phyloP scores from a whole-genome alignment of 2,888 invertebrate genomes.

The Ischnus inquisitorius region DNA sequence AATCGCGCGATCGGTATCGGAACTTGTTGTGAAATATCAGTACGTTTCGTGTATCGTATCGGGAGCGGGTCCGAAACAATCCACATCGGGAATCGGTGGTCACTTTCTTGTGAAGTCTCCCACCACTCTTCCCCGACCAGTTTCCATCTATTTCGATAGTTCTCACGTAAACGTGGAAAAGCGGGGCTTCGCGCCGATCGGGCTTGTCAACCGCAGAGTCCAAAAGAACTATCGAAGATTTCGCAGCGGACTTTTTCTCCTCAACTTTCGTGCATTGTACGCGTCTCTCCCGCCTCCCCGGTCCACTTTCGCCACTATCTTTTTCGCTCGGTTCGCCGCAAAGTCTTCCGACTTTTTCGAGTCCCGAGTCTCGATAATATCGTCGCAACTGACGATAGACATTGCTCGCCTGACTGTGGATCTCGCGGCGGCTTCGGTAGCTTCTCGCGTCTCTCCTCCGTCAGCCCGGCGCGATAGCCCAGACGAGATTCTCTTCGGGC shows the following conservation, averaged over 20 bases:
- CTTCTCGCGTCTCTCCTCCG: background rate
- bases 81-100: no score
- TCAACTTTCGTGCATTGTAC: background rate
- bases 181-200: background rate
- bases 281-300: background rate
- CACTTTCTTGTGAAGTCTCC: no score
- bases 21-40: no score
- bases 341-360: constrained; percentile 43
- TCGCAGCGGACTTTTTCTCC: constrained; percentile 13
- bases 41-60: no score
- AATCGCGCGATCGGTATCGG: no score
- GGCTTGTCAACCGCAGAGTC: background rate
- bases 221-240: constrained; percentile 3
- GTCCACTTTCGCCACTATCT: background rate
- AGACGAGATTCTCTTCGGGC: background rate
- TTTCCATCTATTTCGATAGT: no score
- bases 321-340: constrained; percentile 29
- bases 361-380: constrained; percentile 37
- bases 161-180: no score
- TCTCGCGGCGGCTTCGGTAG: background rate
- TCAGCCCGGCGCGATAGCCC: background rate
- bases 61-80: no score
- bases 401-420: constrained; percentile 16
- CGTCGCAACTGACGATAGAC: constrained; percentile 5
- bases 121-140: no score